A percentile compares a stretch with the other conserved stretches of the same genome.
Conservation (phyloP, 1,140 invertebrate species). For the Leguminivora glycinivorella region DNA sequence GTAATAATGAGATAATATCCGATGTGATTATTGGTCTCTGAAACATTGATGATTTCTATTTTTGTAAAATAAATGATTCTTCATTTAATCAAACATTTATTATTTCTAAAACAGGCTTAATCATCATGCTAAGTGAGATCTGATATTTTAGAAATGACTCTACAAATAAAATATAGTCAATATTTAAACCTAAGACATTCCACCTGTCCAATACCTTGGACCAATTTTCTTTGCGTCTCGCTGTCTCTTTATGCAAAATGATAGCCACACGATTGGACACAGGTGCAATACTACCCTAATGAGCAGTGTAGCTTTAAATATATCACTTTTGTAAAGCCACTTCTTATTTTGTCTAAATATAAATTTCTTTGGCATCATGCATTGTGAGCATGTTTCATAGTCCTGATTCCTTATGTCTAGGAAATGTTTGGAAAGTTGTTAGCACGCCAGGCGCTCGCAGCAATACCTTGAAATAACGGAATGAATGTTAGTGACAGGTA, state of each 20-base stretch:
- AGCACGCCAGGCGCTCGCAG: constrained; percentile 37
- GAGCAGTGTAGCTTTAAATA: background rate
- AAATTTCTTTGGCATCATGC: constrained; percentile 22
- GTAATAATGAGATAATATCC: constrained; percentile 33
- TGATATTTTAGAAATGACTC: constrained; percentile 2
- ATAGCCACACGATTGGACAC: too few relatives aligned
- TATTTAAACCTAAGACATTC: too few relatives aligned
- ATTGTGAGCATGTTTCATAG: constrained; percentile 35
- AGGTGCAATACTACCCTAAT: too few relatives aligned
- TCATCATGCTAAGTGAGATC: constrained; percentile 37
- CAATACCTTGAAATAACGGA: constrained; percentile 43
- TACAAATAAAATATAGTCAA: background rate
- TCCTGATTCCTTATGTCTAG: constrained; percentile 44
- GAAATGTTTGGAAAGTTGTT: constrained; percentile 41
- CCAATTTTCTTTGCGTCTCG: too few relatives aligned
- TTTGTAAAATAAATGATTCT: constrained; percentile 54
- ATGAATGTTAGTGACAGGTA: constrained; percentile 31
- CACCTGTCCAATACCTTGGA: too few relatives aligned
- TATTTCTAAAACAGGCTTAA: background rate
- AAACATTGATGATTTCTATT: constrained; percentile 47
- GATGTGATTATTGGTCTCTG: constrained; percentile 7
- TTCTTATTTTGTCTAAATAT: constrained; percentile 23
- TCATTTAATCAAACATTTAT: background rate
- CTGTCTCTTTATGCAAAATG: too few relatives aligned
- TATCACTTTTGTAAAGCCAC: background rate